A percentile compares a stretch with the other conserved stretches of the same genome.
Conservation (phyloP, 1,140 invertebrate species). For the Mycetomoellerius zeteki region DNA sequence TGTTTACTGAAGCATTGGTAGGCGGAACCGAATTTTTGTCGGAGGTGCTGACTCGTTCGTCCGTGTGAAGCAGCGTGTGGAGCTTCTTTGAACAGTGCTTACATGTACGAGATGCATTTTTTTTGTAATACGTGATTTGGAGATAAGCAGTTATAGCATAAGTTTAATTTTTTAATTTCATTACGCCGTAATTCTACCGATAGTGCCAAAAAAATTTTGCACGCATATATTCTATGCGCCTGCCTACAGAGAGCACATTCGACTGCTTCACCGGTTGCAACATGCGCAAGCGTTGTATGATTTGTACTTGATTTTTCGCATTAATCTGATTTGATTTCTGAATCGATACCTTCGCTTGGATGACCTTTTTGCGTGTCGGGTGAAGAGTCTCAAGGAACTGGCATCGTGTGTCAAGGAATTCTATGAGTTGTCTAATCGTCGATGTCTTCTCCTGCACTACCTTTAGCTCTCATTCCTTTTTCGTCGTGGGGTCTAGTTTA, state of each 20-base stretch:
- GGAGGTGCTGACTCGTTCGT: background rate
- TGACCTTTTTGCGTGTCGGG: background rate
- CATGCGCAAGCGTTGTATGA: background rate
- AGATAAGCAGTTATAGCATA: background rate
- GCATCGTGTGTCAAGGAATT: constrained; percentile 38
- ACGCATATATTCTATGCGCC: background rate
- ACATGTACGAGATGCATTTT: background rate
- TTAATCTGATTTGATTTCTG: background rate
- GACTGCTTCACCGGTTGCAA: background rate
- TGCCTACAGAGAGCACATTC: background rate
- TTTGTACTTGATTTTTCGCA: background rate
- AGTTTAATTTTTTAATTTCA: background rate
- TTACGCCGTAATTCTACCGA: background rate
- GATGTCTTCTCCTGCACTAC: constrained; percentile 17
- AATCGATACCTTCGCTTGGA: too few relatives aligned
- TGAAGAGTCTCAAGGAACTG: background rate
- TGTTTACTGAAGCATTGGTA: too few relatives aligned
- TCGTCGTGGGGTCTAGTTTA: constrained; percentile 56
- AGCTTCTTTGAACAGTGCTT: background rate
- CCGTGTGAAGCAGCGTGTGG: background rate
- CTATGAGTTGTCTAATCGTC: constrained; percentile 46
- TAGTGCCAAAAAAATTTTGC: background rate
- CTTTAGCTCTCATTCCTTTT: constrained; percentile 65
- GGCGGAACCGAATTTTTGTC: too few relatives aligned
- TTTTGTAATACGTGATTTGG: background rate